Conservation (phyloP, 2,888 invertebrate species). For the Ophioninae sp. region DNA sequence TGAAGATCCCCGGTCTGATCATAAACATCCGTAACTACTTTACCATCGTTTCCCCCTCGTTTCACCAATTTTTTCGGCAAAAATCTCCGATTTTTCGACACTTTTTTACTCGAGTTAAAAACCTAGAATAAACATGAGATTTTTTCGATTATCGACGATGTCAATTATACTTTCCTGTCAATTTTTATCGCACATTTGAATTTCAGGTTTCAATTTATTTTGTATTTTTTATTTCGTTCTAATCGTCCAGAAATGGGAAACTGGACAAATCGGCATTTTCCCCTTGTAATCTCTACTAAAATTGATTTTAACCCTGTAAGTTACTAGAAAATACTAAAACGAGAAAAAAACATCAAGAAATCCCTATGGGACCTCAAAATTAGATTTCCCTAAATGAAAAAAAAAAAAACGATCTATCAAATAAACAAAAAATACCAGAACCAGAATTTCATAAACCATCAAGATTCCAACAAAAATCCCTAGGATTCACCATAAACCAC, state of each 20-base stretch:
- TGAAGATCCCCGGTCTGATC: not conserved
- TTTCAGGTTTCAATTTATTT: not conserved
- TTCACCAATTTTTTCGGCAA: not conserved
- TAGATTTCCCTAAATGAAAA: not conserved
- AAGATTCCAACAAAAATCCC: not conserved
- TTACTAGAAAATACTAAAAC: not conserved
- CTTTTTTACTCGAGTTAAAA: not conserved
- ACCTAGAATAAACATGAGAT: not conserved
- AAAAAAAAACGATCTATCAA: not conserved
- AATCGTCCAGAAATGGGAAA: not conserved
- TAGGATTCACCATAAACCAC: not conserved
- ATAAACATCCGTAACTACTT: conserved; percentile 9
- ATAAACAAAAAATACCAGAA: not conserved
- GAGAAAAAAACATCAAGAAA: not conserved
- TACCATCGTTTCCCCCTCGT: not conserved
- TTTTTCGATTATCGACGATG: not conserved
- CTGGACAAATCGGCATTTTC: not conserved
- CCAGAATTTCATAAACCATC: not conserved
- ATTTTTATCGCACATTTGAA: not conserved
- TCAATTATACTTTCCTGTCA: not conserved
- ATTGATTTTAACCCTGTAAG: not conserved
- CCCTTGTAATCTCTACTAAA: not conserved
- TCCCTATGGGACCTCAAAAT: not conserved
- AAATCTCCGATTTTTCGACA: not conserved
- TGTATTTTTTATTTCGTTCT: not conserved